Base-by-base conservation (phyloP, 2,113 vertebrate genomes). In the Telmatochromis brichardi region DNA sequence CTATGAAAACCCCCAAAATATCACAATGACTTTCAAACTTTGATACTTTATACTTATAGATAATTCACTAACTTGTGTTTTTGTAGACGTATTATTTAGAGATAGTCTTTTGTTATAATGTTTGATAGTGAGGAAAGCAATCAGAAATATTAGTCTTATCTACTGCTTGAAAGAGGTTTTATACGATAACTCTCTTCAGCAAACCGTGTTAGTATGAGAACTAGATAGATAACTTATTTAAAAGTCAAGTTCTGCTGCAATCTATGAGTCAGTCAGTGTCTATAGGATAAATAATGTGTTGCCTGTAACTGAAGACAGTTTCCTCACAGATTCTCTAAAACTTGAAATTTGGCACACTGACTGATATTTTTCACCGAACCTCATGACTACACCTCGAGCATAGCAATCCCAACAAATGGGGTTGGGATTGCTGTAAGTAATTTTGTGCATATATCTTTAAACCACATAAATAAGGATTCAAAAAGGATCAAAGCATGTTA, bases 1-100 rank as follows among this genome's bases (percentile, higher is more conserved):
- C 82, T 17, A 47, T 80, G 5, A 80, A 87, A 86, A 71, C 8
- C 51, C 21, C 9, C 19, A 51, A 87, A 92, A 68, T 33, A 90
- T 54, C 31, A 54, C 15, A 47, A 7, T 50, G 15, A 1, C 73
- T 51, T 78, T n/a, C 45, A 9, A 51, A 51, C 15, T 50, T 50
- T 51, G 45, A 78, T 78, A 51, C 45, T 19, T 51, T 31, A 31
- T n/a, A 50, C 15, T 2, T 78, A 0, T 17, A 31, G 42, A 78
- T 12, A 5, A 11, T 6, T 51, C 13, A 83, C 33, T 12, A 81
- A 21, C 42, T 76, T 37, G 42, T 82, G 40, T 37, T 26, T 35
- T 80, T 87, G 37, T 12, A 54, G 21, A 19, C 4, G 14, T 1
- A 23, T 28, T 83, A 50, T 65, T 42, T 79, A 31, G 2, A 26